Evolutionary conservation across 2,797 vertebrate genomes (phyloP).

Genomic region (Loris lydekkerianus): DNA sequence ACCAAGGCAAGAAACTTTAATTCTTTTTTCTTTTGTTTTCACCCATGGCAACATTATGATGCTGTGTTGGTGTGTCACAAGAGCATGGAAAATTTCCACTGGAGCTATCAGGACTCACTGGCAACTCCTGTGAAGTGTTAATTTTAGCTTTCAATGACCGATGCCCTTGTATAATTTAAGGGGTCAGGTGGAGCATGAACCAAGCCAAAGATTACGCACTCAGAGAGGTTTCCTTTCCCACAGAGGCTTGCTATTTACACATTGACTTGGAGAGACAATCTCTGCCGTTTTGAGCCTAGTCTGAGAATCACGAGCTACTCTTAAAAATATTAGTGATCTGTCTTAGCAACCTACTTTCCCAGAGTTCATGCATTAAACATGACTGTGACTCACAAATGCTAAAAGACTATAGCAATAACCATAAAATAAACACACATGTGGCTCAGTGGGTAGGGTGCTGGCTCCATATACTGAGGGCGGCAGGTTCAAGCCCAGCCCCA

Average conservation of each 20-base stretch:
- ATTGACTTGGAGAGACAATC: neutral
- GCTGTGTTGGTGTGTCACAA: neutral
- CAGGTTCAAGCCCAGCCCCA: too few species aligned
- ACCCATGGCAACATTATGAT: neutral
- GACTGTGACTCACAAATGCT: neutral
- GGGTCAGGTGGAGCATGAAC: constrained; percentile 60
- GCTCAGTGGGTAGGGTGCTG: too few species aligned
- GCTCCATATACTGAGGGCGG: too few species aligned
- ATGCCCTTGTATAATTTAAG: constrained; percentile 60
- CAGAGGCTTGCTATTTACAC: neutral
- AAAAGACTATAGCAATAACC: neutral
- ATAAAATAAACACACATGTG: neutral
- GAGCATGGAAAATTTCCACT: constrained; percentile 57
- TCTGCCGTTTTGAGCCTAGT: neutral
- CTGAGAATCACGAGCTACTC: neutral
- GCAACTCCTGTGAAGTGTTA: constrained; percentile 32
- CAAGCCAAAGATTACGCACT: neutral
- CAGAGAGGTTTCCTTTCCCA: neutral
- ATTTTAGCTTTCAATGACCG: constrained; percentile 69
- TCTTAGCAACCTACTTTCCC: neutral
- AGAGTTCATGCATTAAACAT: neutral
- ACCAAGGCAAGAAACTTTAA: constrained; percentile 15
- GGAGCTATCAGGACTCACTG: constrained; percentile 61
- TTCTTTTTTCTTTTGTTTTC: neutral
- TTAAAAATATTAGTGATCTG: neutral